phyloP scores from a whole-genome alignment of 2,888 invertebrate species.

The Heliconius charithonia region DNA sequence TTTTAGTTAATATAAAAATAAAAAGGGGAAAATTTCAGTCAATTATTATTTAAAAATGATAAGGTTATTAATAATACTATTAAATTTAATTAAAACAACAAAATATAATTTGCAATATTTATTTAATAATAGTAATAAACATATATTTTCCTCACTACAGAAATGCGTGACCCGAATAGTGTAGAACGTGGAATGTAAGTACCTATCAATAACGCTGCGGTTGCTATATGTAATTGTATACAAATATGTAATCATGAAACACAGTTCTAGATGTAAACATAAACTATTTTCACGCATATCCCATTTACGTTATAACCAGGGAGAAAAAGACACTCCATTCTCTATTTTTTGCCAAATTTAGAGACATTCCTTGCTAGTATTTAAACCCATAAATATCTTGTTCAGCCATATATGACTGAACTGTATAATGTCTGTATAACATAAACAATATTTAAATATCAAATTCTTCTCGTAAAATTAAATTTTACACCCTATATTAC shows the following conservation, averaged over 20 bases:
- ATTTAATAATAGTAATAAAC: conserved; percentile 55
- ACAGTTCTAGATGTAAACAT: conserved; percentile 36
- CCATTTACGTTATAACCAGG: not conserved
- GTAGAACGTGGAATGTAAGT: conserved; percentile 68
- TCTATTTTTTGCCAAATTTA: not conserved
- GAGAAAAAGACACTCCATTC: not conserved
- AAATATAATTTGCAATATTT: conserved; percentile 50
- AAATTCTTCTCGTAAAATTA: conserved; percentile 47
- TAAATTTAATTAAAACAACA: conserved; percentile 40
- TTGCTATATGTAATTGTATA: not conserved
- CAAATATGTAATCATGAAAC: conserved; percentile 2
- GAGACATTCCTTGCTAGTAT: not conserved
- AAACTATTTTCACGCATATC: conserved; percentile 15
- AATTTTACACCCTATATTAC: conserved; percentile 55
- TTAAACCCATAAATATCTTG: not conserved
- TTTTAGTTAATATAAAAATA: no score
- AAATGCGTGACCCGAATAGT: conserved; percentile 59
- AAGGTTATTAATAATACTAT: not conserved
- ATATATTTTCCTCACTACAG: conserved; percentile 62
- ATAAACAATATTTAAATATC: conserved; percentile 49
- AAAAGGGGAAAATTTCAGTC: not conserved
- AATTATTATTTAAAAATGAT: not conserved
- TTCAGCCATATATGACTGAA: not conserved
- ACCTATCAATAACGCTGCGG: conserved; percentile 48
- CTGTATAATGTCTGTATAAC: conserved; percentile 17